Base-by-base conservation (phyloP, 2,113 vertebrate species). In the Phyllopteryx taeniolatus region DNA sequence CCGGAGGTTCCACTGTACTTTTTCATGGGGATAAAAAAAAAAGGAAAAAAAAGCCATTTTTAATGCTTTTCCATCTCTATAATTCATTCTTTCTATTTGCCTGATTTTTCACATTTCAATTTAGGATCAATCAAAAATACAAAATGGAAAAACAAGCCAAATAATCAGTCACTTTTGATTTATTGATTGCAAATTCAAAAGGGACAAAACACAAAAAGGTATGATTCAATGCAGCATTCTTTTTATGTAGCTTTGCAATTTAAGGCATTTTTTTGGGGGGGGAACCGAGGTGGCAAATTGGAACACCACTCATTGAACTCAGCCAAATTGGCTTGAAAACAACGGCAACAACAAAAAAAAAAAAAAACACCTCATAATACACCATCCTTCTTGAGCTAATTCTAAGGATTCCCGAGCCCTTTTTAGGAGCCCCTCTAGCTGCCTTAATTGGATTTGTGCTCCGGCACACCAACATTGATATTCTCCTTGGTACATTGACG, bases 401-500 rank as follows among this genome's bases (percentile, higher is more conserved):
- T 63, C 61, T 43, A 63, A 61, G 31, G 13, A 63, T 63, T n/a
- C 19, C 35, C 12, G 17, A 63, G 11, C 20, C 39, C n/a, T 44
- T 65, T n/a, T 65, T n/a, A 65, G 62, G 20, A 22, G 42, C n/a
- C 8, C 43, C 44, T 76, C 76, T 56, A 43, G n/a, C 31, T 33
- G 46, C 43, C 4, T 27, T 17, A 67, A 20, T n/a, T 69, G 42
- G 54, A 78, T 74, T 10, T 15, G 54, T 51, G 59, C 44, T 3
- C 20, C 13, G 13, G 54, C 54, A 68, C 68, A 68, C 57, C 43
- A 61, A 63, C 17, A 69, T 12, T 54, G 35, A 77, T 56, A 74
- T 81, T 64, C 68, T 78, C 66, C 47, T 78, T 75, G 78, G 27
- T 71, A 22, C 78, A 72, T 79, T 8, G 35, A 33, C 72, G 54